Percentiles rank a stretch among this genome's conserved stretches.
Conservation (phyloP, 2,113 vertebrate species). For the Fulica atra region DNA sequence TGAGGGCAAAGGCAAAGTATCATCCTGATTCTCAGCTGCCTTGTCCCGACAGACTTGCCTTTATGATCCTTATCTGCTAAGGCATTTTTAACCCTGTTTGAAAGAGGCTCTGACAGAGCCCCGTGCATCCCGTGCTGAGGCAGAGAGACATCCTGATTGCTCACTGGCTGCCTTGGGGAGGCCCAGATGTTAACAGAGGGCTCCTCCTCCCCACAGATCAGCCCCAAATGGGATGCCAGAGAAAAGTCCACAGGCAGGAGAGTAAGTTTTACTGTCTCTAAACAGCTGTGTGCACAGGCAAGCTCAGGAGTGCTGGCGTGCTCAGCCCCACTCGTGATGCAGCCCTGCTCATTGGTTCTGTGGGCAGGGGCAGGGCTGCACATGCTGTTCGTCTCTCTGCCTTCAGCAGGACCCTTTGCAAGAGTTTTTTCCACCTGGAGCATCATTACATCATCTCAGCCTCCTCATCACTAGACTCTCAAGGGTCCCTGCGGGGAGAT, state of each 20-base stretch:
- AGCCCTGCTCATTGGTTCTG: background rate
- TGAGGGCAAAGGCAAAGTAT: background rate
- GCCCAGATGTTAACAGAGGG: background rate
- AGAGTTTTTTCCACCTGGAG: background rate
- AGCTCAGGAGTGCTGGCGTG: background rate
- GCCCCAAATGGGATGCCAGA: background rate
- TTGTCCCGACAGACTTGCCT: background rate
- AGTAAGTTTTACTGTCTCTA: background rate
- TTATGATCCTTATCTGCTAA: background rate
- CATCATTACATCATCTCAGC: background rate
- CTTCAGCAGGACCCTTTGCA: background rate
- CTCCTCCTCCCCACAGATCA: background rate
- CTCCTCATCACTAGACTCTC: background rate
- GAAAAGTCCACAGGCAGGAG: background rate
- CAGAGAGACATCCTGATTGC: background rate
- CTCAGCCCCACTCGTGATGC: background rate
- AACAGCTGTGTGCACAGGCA: background rate
- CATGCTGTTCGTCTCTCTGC: background rate
- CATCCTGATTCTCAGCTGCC: background rate
- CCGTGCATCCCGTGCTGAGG: rapidly evolving
- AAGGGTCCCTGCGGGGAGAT: rapidly evolving
- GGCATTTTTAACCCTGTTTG: background rate
- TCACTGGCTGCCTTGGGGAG: rapidly evolving
- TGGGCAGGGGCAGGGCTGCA: background rate
- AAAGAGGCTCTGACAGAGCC: background rate